Base-by-base conservation (phyloP, 2,888 invertebrate genomes). In the Selenia dentaria region DNA sequence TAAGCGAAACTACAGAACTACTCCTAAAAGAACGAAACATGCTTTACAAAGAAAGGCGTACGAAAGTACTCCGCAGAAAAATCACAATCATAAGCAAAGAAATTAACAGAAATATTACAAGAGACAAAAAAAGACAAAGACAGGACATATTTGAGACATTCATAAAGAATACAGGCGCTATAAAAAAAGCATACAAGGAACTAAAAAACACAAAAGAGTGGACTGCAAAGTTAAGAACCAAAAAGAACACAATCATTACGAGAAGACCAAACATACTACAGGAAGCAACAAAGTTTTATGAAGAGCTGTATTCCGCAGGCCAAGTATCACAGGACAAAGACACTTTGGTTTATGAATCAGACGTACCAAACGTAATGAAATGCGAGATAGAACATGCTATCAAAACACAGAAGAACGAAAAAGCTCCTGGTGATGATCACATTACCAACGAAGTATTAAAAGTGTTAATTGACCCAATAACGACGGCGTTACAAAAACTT, bases 101-200 rank as follows among this genome's bases (percentile, higher is more conserved):
- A 13, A 34, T 34, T 8, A 34, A 34, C 13, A 34, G 6, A 13
- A 34, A 34, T 11, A 34, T 34, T 11, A n/a, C 8, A 1, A n/a
- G 11, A 22, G 22, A 20, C 12, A 33, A 33, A 24, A 34, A 24
- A 34, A 2, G 4, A n/a, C n/a, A 34, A 2, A 24, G 24, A 24
- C 24, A 13, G 2, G 2, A 12, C 3, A 13, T 9, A 12, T 24
- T 34, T 6, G 34, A 34, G 6, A 34, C 5, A 22, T 24, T 13
- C 2, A 24, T 34, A 4, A 13, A 13, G 4, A 34, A 24, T 5
- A 13, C 13, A 6, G 34, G 34, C n/a, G 34, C 34, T n/a, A 3
- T 34, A 5, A 16, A 16, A 5, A 16, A 16, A 16, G 16, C 16
- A 16, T 16, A 3, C 16, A 9, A 22, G 22, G 6, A 34, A 34